phyloP scores from a whole-genome alignment of 2,113 vertebrate genomes.

The Recurvirostra avosetta region DNA sequence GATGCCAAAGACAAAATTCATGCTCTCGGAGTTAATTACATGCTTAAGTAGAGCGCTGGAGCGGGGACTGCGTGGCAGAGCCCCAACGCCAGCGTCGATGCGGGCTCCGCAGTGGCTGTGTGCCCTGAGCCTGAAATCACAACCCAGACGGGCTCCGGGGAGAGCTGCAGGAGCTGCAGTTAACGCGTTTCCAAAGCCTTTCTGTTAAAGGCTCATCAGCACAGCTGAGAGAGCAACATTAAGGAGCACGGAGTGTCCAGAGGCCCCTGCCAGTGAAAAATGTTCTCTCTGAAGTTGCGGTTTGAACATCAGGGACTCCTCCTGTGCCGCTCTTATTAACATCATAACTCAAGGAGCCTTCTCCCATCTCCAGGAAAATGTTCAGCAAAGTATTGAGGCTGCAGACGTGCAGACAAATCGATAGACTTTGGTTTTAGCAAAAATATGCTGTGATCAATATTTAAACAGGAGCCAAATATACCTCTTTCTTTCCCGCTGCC shows the following conservation, averaged over 20 bases:
- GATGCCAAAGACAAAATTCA: neutral
- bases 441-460: conserved; percentile 71
- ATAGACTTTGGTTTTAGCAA: conserved; percentile 68
- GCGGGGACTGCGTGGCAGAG: neutral
- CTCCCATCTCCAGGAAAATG: conserved; percentile 22
- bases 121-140: neutral
- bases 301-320: conserved; percentile 30
- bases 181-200: neutral
- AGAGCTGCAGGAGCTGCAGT: neutral
- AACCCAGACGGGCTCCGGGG: neutral
- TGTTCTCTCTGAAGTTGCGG: conserved; percentile 1
- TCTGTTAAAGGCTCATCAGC: neutral
- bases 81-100: rapidly evolving
- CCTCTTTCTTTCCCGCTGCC: conserved; percentile 51
- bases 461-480: conserved; percentile 68
- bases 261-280: neutral
- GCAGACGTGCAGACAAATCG: conserved; percentile 32
- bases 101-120: neutral
- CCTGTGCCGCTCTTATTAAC: conserved; percentile 63
- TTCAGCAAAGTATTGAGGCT: conserved; percentile 39
- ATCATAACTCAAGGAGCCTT: conserved; percentile 70
- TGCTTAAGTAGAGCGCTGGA: neutral
- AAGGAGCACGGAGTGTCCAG: neutral
- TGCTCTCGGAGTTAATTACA: neutral
- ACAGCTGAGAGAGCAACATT: neutral